Evolutionary conservation across 2,888 invertebrate species (phyloP), one percentile per base, ranked within the genome.

Genomic region (Orthonevra nobilis): DNA sequence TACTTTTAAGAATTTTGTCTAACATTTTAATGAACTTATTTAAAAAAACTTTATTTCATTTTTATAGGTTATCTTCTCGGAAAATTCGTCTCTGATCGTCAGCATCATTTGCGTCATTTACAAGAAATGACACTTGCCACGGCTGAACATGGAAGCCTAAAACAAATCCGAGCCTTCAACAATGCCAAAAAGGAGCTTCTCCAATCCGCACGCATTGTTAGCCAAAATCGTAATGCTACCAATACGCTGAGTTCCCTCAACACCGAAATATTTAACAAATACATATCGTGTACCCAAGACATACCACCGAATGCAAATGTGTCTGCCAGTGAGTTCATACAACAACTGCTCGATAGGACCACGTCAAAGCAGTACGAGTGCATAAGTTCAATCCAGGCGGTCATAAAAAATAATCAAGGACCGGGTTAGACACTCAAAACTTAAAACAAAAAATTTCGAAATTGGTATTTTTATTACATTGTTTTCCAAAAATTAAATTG

Each of bases 11-110:
- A n/a, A n/a, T n/a, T n/a, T n/a, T n/a, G n/a, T n/a, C n/a, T n/a
- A n/a, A n/a, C n/a, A n/a, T n/a, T n/a, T n/a, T n/a, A n/a, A n/a
- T n/a, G n/a, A n/a, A n/a, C n/a, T 9, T 26, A 2, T n/a, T n/a
- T 17, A 10, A 40, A 5, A 14, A 26, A 7, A 9, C 2, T 44
- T 3, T 44, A 10, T 9, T 0, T 6, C 14, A 40, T 6, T 42
- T 72, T 40, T 9, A 48, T 82, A 89, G 89, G 89, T 66, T 89
- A 88, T 81, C 83, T 89, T 44, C 83, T 89, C 68, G 89, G 89
- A n/a, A 88, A 88, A 82, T 89, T 87, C 63, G 87, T 89, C 26
- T 84, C 87, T 23, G 89, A 89, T 70, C 89, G 89, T 26, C 82
- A 83, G 42, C 81, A 82, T 69, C 82, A 84, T 66, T 86, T 88